phyloP scores from a whole-genome alignment of 1,140 invertebrate species.

The Euwallacea fornicatus region DNA sequence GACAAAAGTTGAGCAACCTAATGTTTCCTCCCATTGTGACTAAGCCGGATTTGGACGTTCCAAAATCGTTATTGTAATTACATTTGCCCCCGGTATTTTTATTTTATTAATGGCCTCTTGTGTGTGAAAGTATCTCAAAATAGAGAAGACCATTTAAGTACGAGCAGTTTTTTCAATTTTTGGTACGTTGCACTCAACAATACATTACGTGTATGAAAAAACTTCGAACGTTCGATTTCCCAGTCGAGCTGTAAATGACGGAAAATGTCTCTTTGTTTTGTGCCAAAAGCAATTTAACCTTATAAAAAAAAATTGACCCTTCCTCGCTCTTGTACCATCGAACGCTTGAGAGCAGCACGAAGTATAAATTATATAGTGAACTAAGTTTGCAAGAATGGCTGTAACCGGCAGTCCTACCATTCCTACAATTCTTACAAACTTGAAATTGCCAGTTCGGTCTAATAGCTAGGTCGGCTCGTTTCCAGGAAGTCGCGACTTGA shows the following conservation, averaged over 20 bases:
- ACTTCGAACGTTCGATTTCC: too few species aligned
- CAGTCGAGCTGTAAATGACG: too few species aligned
- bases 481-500: too few species aligned
- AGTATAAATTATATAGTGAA: slow-evolving; percentile 5
- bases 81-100: neutral
- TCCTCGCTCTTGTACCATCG: neutral
- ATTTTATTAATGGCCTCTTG: neutral
- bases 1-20: slow-evolving; percentile 3
- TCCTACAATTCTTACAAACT: neutral
- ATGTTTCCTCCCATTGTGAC: slow-evolving; percentile 12
- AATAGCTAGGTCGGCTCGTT: too few species aligned
- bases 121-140: too few species aligned
- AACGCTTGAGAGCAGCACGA: slow-evolving; percentile 1
- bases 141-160: too few species aligned
- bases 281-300: slow-evolving; percentile 1
- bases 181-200: too few species aligned
- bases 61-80: neutral
- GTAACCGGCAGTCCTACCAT: slow-evolving; percentile 1
- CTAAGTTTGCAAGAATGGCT: neutral
- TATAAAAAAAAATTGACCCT: slow-evolving; percentile 5
- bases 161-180: too few species aligned
- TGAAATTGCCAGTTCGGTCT: neutral
- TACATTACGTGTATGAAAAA: too few species aligned
- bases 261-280: slow-evolving; percentile 1
- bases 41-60: slow-evolving; percentile 6